phyloP scores from a whole-genome alignment of 2,113 vertebrate genomes.

The Gracilinanus agilis region DNA sequence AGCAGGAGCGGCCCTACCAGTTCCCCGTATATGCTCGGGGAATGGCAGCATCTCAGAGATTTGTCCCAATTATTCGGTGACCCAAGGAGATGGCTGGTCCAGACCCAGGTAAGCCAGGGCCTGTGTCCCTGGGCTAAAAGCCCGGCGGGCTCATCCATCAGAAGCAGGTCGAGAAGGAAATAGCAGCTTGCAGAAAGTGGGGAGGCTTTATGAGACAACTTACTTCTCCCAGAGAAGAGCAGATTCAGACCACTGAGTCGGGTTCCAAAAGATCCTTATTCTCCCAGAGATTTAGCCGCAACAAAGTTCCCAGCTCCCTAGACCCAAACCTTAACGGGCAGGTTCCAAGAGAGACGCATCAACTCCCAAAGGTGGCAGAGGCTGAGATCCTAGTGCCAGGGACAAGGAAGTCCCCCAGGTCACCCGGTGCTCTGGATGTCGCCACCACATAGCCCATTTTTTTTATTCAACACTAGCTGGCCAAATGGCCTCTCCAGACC shows the following conservation, averaged over 20 bases:
- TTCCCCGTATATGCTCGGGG: conserved; percentile 39
- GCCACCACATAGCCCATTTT: not conserved
- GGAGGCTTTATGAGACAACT: not conserved
- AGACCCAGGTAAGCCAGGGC: conserved; percentile 51
- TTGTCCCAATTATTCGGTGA: conserved; percentile 60
- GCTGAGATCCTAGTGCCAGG: not conserved
- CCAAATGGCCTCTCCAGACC: no score
- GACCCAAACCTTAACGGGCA: not conserved
- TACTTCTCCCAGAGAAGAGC: not conserved
- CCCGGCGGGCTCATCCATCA: not conserved
- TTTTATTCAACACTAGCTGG: not conserved
- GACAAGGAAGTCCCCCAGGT: not conserved
- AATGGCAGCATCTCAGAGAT: conserved; percentile 37
- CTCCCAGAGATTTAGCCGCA: not conserved
- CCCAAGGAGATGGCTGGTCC: conserved; percentile 55
- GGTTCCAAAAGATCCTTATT: not conserved
- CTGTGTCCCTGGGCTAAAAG: conserved; percentile 54
- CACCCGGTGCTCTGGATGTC: not conserved
- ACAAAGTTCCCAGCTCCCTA: not conserved
- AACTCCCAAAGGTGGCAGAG: not conserved
- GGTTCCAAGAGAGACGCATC: not conserved
- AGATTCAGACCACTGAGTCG: not conserved
- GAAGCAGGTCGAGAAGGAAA: not conserved
- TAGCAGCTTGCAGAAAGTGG: not conserved
- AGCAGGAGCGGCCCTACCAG: not conserved